Evolutionary conservation across 2,888 invertebrate species (phyloP).

Genomic region (Xylocampa areola): DNA sequence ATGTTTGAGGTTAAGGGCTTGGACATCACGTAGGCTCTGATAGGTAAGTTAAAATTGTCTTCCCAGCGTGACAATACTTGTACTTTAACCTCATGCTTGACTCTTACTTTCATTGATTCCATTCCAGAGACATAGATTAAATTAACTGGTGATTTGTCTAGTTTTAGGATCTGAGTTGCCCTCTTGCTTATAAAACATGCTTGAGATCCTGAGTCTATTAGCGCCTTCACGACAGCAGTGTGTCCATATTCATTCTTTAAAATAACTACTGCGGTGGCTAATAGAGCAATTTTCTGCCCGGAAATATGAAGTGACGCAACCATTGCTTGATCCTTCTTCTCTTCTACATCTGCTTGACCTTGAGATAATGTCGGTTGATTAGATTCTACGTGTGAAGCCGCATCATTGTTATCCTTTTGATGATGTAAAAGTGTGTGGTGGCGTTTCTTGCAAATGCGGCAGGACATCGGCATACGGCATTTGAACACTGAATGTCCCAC

Average conservation of each 20-base stretch:
- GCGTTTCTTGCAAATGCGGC: slow-evolving; percentile 6
- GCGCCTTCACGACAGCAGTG: slow-evolving; percentile 6
- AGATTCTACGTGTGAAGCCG: slow-evolving; percentile 1
- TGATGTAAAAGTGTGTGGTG: slow-evolving; percentile 13
- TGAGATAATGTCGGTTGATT: slow-evolving; percentile 5
- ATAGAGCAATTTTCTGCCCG: slow-evolving; percentile 3
- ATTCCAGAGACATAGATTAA: slow-evolving; percentile 8
- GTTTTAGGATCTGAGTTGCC: slow-evolving; percentile 9
- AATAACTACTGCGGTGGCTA: background rate
- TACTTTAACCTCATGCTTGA: background rate
- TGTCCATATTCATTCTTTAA: background rate
- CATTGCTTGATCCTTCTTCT: slow-evolving; percentile 4
- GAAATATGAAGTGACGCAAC: slow-evolving; percentile 13
- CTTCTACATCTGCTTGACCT: slow-evolving; percentile 10
- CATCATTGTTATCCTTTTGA: background rate
- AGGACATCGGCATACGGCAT: slow-evolving; percentile 6
- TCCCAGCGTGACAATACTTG: slow-evolving; percentile 5
- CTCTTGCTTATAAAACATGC: background rate
- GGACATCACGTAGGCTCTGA: slow-evolving; percentile 41
- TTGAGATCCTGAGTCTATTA: slow-evolving; percentile 1
- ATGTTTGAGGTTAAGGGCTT: slow-evolving; percentile 13
- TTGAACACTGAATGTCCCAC: slow-evolving; percentile 3
- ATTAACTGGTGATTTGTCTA: background rate
- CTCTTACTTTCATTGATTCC: slow-evolving; percentile 2
- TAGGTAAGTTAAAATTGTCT: background rate